Conservation (phyloP, 2,113 vertebrate species). For the Verasper variegatus region DNA sequence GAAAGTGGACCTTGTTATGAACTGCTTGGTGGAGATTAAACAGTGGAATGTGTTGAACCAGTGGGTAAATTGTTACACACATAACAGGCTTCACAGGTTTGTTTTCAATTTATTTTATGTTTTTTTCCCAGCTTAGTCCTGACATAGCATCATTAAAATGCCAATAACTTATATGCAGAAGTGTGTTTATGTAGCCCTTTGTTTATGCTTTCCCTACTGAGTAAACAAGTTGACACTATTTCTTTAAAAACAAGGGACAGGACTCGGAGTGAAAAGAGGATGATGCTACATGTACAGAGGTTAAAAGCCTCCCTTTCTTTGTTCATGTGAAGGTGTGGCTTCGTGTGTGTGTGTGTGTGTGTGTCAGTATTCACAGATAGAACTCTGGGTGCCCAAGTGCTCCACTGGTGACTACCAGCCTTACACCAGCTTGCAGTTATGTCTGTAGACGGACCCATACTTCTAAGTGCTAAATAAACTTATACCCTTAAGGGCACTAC, state of each 20-base stretch:
- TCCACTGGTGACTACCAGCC: conserved; percentile 65
- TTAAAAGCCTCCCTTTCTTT: neutral
- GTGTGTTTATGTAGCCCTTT: conserved; percentile 61
- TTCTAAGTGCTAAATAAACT: conserved; percentile 63
- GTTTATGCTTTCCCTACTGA: conserved; percentile 55
- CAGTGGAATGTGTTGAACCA: conserved; percentile 80
- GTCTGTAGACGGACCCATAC: conserved; percentile 61
- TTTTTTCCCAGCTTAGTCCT: conserved; percentile 58
- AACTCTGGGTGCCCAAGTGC: conserved; percentile 50
- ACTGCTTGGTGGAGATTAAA: conserved; percentile 42
- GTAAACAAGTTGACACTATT: neutral
- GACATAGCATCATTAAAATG: conserved; percentile 74
- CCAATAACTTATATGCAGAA: conserved; percentile 81
- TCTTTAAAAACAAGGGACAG: conserved; percentile 16
- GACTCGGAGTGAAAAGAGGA: conserved; percentile 38
- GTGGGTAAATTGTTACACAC: conserved; percentile 76
- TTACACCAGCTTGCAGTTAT: conserved; percentile 69
- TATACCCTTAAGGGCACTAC: conserved; percentile 52
- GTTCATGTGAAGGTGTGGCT: conserved; percentile 1
- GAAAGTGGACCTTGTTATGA: conserved; percentile 27
- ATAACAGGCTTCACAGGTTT: conserved; percentile 32
- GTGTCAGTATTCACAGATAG: conserved; percentile 8
- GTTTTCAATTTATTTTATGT: conserved; percentile 42
- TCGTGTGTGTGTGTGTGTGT: neutral
- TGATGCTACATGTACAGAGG: conserved; percentile 40